Evolutionary conservation across 2,113 vertebrate genomes (phyloP), one percentile per base, ranked within the genome.

Genomic region (Osmerus mordax): DNA sequence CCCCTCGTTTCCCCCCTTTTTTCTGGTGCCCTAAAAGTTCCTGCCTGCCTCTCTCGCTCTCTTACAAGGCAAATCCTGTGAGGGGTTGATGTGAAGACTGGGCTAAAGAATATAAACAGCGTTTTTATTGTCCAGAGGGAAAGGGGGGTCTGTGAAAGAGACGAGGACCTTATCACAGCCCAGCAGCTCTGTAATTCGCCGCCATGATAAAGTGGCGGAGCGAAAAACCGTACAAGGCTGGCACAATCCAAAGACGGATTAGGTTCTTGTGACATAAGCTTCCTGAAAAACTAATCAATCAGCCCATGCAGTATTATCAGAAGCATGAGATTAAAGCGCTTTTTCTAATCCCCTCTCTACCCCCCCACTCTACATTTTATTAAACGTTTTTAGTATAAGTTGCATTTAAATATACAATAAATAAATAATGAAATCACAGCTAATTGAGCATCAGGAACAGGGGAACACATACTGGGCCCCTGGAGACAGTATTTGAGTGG

Each of bases 271-370:
- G 94, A 95, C 94, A 96, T 94, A 94, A 94, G 94, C 95, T 94
- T 93, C 88, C 93, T 94, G 91, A 94, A 95, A 96, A 96, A 94
- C 91, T 91, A 93, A 97, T 96, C 95, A 96, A 96, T 97, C 95
- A 95, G 93, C 83, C 91, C 88, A 84, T 89, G 93, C 89, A 87
- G 92, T 87, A 94, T 94, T 93, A 95, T 93, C 93, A 95, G 91
- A 92, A 91, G 90, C 88, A 84, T 76, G 88, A 87, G 94, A 94
- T 94, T 94, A 93, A 93, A 91, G 90, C 81, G 91, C 89, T 86
- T 75, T 85, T 90, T 88, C 90, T 93, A 95, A 97, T 95, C 94
- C 92, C 88, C 21, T 21, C 21, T 21, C 21, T 21, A 21, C 21
- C 21, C 21, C 21, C 87, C 12, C 91, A 88, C 90, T 90, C 92